Evolutionary conservation across 2,797 vertebrate species (phyloP).

Genomic region (Eutrigla gurnardus): DNA sequence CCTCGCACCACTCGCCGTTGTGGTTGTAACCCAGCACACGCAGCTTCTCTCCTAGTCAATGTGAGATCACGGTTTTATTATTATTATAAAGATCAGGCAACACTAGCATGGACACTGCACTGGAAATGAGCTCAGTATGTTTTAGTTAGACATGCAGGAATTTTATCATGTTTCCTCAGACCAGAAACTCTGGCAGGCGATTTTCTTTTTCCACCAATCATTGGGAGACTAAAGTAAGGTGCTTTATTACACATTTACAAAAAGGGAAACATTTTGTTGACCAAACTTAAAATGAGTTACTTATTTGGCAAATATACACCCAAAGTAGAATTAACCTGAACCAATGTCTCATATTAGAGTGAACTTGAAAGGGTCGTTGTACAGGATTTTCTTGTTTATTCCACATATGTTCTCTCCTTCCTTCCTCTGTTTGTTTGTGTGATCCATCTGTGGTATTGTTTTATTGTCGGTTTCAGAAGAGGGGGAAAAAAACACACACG

Average conservation of each 20-base stretch:
- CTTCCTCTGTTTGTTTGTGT: slow-evolving; percentile 73
- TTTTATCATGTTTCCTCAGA: slow-evolving; percentile 46
- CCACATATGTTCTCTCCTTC: slow-evolving; percentile 68
- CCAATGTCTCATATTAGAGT: background rate
- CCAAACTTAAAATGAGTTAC: background rate
- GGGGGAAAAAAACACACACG: slow-evolving; percentile 54
- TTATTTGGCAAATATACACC: background rate
- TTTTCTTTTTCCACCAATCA: slow-evolving; percentile 42
- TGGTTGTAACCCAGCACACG: slow-evolving; percentile 97
- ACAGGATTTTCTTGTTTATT: slow-evolving; percentile 66
- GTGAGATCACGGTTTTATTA: background rate
- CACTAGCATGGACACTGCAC: background rate
- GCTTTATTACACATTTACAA: background rate
- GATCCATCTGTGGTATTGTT: slow-evolving; percentile 73
- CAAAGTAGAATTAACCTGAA: background rate
- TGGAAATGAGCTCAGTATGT: slow-evolving; percentile 11
- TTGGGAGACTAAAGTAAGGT: slow-evolving; percentile 3
- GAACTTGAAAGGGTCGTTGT: slow-evolving; percentile 14
- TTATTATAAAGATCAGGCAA: background rate
- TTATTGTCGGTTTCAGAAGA: slow-evolving; percentile 54
- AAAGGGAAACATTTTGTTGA: too few relatives aligned
- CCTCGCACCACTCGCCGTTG: slow-evolving; percentile 98
- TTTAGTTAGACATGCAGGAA: slow-evolving; percentile 50
- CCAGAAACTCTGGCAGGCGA: slow-evolving; percentile 5
- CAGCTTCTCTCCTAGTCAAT: slow-evolving; percentile 92